Conservation (phyloP, 2,888 invertebrate genomes). For the Crematogaster levior region DNA sequence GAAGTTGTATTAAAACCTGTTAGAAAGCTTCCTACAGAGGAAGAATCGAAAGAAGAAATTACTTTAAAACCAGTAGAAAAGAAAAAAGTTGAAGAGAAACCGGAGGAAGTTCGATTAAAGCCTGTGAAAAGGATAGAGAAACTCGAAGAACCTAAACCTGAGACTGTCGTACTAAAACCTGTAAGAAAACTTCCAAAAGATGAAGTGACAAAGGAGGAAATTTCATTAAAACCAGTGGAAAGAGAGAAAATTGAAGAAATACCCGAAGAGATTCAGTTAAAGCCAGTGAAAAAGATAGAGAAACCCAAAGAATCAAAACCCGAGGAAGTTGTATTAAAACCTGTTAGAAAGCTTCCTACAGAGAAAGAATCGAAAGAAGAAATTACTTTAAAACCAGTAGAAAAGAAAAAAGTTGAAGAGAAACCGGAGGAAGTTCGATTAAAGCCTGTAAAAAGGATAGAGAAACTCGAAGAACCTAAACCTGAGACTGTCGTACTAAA, state of each 20-base stretch:
- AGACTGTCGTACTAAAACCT: conserved; percentile 56
- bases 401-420: conserved; percentile 55
- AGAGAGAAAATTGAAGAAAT: conserved; percentile 77
- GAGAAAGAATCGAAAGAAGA: conserved; percentile 69
- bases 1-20: conserved; percentile 79
- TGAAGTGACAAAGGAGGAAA: conserved; percentile 1
- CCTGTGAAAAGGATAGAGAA: conserved; percentile 54
- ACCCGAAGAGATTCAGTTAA: conserved; percentile 58
- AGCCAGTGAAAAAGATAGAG: conserved; percentile 81
- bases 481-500: conserved; percentile 78
- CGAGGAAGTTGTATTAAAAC: conserved; percentile 70
- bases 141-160: conserved; percentile 68
- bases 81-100: conserved; percentile 69
- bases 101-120: conserved; percentile 71
- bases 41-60: conserved; percentile 73
- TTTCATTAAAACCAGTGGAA: conserved; percentile 64
- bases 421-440: conserved; percentile 58
- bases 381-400: conserved; percentile 78
- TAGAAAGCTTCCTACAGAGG: conserved; percentile 67
- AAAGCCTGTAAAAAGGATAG: conserved; percentile 63
- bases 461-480: conserved; percentile 67
- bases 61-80: conserved; percentile 75
- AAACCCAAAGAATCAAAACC: conserved; percentile 58
- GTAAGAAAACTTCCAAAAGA: neutral
- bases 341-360: conserved; percentile 41